Evolutionary conservation across 1,140 invertebrate genomes (phyloP).

Genomic region (Drosophila pseudoananassae): DNA sequence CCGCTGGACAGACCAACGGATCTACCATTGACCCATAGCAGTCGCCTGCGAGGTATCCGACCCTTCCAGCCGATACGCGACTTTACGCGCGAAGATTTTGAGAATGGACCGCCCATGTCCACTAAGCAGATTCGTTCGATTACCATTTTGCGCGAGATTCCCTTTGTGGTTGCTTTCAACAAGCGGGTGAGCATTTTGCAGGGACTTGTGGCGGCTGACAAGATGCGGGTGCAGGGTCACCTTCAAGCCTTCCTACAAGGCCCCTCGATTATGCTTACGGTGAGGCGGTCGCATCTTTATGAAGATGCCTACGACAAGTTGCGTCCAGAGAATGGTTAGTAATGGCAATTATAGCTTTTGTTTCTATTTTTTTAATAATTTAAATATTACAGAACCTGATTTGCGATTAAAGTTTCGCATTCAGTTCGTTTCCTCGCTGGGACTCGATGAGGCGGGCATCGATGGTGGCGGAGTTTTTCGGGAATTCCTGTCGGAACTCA

Average conservation of each 20-base stretch:
- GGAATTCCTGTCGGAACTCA: constrained; percentile 95
- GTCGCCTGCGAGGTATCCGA: constrained; percentile 86
- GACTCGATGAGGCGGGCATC: constrained; percentile 96
- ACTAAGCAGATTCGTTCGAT: constrained; percentile 94
- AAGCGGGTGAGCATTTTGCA: constrained; percentile 95
- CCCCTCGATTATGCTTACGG: constrained; percentile 90
- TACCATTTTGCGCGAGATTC: constrained; percentile 95
- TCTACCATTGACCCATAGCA: constrained; percentile 86
- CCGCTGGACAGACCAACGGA: constrained; percentile 88
- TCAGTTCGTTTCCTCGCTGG: constrained; percentile 94
- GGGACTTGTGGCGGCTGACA: constrained; percentile 86
- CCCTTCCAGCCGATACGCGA: constrained; percentile 87
- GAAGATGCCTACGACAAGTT: constrained; percentile 99
- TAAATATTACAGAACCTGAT: constrained; percentile 89
- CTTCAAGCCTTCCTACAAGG: constrained; percentile 90
- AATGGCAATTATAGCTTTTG: background rate
- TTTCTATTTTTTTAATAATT: background rate
- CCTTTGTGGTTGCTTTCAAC: constrained; percentile 96
- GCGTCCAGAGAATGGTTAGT: constrained; percentile 92
- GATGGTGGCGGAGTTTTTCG: constrained; percentile 97
- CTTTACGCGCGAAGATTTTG: constrained; percentile 88
- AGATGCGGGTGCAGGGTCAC: constrained; percentile 87
- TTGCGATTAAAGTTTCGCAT: constrained; percentile 93
- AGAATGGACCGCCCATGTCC: constrained; percentile 93
- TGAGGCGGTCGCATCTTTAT: constrained; percentile 96